Percentiles rank a stretch among this genome's conserved stretches.
phyloP scores from a whole-genome alignment of 2,888 invertebrate species.

The Pimpla rufipes region DNA sequence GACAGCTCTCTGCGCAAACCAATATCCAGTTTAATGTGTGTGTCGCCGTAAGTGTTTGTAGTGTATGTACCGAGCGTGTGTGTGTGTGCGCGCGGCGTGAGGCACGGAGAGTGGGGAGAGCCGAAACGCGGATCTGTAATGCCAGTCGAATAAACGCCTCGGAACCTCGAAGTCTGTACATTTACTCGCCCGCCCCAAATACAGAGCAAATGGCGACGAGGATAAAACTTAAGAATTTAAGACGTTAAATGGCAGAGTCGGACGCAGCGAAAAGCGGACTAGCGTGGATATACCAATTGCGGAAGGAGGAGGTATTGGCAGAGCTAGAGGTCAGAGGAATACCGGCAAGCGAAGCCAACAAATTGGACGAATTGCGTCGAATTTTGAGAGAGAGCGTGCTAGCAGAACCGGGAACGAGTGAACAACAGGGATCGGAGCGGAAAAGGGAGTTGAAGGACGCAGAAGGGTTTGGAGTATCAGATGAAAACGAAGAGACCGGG shows the following conservation, averaged over 20 bases:
- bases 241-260: background rate
- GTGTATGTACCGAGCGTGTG: no score
- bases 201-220: slow-evolving; percentile 18
- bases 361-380: slow-evolving; percentile 5
- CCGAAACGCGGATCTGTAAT: no score
- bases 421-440: background rate
- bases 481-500: background rate
- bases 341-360: background rate
- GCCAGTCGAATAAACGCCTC: no score
- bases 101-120: no score
- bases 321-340: background rate
- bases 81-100: no score
- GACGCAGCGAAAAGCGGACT: background rate
- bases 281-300: slow-evolving; percentile 5
- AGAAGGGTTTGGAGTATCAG: background rate
- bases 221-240: background rate
- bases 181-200: no score
- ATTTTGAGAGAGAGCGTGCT: background rate
- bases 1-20: no score
- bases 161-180: no score
- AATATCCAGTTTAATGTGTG: no score
- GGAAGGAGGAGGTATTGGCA: background rate
- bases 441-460: background rate
- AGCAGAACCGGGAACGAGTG: no score
- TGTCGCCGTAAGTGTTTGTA: no score